Base-by-base conservation (phyloP, 1,140 invertebrate genomes). In the Eumeta japonica region DNA sequence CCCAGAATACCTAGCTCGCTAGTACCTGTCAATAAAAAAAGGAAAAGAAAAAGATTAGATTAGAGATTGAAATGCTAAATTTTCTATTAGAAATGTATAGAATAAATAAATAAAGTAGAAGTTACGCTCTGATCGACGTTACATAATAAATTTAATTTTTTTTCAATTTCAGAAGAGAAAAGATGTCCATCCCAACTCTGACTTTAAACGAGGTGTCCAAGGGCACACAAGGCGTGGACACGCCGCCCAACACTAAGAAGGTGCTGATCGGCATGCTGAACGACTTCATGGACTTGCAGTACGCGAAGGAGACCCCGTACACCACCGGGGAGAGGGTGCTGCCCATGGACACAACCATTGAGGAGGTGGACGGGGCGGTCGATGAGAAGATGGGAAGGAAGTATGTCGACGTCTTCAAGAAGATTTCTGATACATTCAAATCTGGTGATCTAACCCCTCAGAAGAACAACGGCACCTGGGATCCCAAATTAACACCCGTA, bases 201-300 rank as follows among this genome's bases (percentile, higher is more conserved):
- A 65, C 61, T 0, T 42, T 73, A 13, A 46, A 58, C 14, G 62
- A 73, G 28, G 39, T 73, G 0, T 55, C 59, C 0, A 44, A 54
- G 12, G 68, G 48, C 0, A 55, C 58, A 16, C 41, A 58, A 4
- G 56, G 68, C 37, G 39, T 57, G 5, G 46, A 46, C 16, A 55
- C 52, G 3, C 57, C 48, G 1, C 20, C 39, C 0, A 54, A 41
- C 24, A 43, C 55, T 0, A 61, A 66, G 42, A 71, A 60, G 33
- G 58, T 71, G 24, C 45, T 74, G 12, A 58, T 61, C 53, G 59
- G 66, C n/a, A 45, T 73, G 4, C 46, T 73, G 0, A 71, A 68
- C 19, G 68, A 74, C 35, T 68, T 45, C 40, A 71, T 74, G 66
- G 64, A 71, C 18, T 45, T 74, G 0, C 61, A 62, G 14, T 68